These are phyloP conservation scores for Ceraclea dissimilis DNA, from an alignment of 2,888 invertebrate genomes.

Conservation along the genomic window DNA sequence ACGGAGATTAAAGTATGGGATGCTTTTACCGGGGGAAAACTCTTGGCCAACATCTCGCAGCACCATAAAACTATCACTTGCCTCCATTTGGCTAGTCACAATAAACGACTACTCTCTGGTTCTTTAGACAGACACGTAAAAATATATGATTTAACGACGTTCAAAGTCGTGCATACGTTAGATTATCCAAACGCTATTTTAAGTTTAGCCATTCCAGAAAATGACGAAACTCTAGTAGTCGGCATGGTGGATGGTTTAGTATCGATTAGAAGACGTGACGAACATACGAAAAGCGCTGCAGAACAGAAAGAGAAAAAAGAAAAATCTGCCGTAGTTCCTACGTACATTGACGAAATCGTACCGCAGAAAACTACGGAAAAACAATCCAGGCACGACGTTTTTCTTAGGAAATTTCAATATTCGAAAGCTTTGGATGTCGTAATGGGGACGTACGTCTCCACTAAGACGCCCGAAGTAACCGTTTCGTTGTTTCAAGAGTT, in stretches of 20 bases:
- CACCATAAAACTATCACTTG: slow-evolving; percentile 96
- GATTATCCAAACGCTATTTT: slow-evolving; percentile 87
- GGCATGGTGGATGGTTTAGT: slow-evolving; percentile 92
- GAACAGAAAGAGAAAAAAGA: slow-evolving; percentile 32
- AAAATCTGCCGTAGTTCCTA: slow-evolving; percentile 43
- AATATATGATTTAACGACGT: slow-evolving; percentile 80
- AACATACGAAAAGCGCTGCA: slow-evolving; percentile 37
- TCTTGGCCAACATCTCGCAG: slow-evolving; percentile 75
- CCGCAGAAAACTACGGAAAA: slow-evolving; percentile 35
- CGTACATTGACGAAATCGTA: slow-evolving; percentile 47
- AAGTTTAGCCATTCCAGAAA: slow-evolving; percentile 67
- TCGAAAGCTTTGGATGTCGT: slow-evolving; percentile 70
- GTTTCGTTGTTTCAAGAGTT: slow-evolving; percentile 80
- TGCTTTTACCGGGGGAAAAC: slow-evolving; percentile 75
- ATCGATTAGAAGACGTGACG: slow-evolving; percentile 73
- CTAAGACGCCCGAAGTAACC: slow-evolving; percentile 66
- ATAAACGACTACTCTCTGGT: slow-evolving; percentile 77
- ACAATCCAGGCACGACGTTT: slow-evolving; percentile 58
- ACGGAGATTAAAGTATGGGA: slow-evolving; percentile 93
- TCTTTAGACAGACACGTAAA: slow-evolving; percentile 92
- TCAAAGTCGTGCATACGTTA: slow-evolving; percentile 80
- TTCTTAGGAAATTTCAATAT: slow-evolving; percentile 73
- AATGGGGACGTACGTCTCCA: slow-evolving; percentile 50
- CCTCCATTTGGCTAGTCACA: slow-evolving; percentile 71
- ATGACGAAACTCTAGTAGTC: slow-evolving; percentile 78